Evolutionary conservation across 2,888 invertebrate species (phyloP), one percentile per base, ranked within the genome.

Genomic region (Liopterus haemorrhoidalis): DNA sequence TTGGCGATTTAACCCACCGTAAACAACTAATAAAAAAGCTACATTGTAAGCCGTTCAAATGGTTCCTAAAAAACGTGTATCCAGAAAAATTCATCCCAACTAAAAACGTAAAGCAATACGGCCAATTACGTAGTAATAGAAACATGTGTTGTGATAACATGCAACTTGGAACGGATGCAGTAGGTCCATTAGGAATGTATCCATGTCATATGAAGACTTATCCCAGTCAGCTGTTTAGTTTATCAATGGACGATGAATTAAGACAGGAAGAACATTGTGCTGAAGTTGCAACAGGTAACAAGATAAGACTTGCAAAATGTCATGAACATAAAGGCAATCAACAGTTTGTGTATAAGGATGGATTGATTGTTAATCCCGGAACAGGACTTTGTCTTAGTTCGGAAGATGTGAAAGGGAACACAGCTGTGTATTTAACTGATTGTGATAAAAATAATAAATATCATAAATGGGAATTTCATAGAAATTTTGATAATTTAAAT

Each of bases 51-150:
- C 79, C 75, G 58, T 96, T 96, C 70, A 83, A 84, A 60, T 95
- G 95, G 95, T 95, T 83, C 69, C 73, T 95, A 51, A 81, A 89
- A 50, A 85, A 92, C 65, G 73, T 95, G 2, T 91, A 89, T 66
- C 85, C 82, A 18, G 87, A 92, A 64, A 94, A 94, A 69, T 95
- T 91, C 63, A 79, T 94, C 36, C 86, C 88, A 1, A 89, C 89
- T 41, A 78, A 87, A 59, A 80, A 90, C 63, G 86, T 88, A 0
- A 70, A 73, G 41, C 83, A 78, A 0, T 88, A 82, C 66, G 94
- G 94, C 51, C 65, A 65, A 46, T 76, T 82, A 35, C 67, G 67
- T 54, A 80, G 81, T 59, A 63, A 65, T 0, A 57, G 64, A 5
- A 75, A 77, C 27, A 67, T 85, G 57, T 92, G 91, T 66, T 70